Percentiles rank a stretch among this genome's conserved stretches.
Evolutionary conservation across 1,140 invertebrate species (phyloP).

Genomic region (Sinella curviseta): DNA sequence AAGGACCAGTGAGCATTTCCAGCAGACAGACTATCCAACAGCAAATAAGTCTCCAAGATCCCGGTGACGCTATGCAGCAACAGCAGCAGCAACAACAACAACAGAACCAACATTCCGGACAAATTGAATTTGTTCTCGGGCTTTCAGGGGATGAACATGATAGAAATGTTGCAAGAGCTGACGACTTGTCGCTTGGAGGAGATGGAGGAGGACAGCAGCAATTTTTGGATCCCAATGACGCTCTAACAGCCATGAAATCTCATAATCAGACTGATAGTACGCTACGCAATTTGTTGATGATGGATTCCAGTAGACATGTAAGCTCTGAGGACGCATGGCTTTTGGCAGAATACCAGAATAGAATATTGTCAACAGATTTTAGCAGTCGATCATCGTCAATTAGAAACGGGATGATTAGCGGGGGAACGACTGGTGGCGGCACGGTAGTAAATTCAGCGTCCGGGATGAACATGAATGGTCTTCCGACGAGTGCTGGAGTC

Average conservation of each 20-base stretch:
- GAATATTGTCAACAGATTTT: not conserved
- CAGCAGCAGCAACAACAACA: not conserved
- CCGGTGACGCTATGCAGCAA: not conserved
- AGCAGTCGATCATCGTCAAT: not conserved
- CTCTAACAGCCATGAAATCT: conserved; percentile 27
- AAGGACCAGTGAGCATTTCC: no score
- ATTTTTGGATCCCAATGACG: not conserved
- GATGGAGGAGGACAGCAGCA: not conserved
- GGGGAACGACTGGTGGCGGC: no score
- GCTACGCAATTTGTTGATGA: conserved; percentile 45
- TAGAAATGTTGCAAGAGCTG: conserved; percentile 9
- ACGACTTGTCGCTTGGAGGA: conserved; percentile 4
- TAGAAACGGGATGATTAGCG: no score
- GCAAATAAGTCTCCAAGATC: not conserved
- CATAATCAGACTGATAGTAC: conserved; percentile 36
- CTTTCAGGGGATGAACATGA: conserved; percentile 7
- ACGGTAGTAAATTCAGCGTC: not conserved
- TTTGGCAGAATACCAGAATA: conserved; percentile 41
- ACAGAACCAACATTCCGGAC: conserved; percentile 37
- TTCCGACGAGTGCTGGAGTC: not conserved
- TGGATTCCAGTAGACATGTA: conserved; percentile 36
- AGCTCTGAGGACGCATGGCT: conserved; percentile 44
- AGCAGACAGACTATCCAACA: not conserved
- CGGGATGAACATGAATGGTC: not conserved
- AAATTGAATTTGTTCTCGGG: conserved; percentile 47